Conservation (phyloP, 2,797 vertebrate species). For the Aeoliscus strigatus region DNA sequence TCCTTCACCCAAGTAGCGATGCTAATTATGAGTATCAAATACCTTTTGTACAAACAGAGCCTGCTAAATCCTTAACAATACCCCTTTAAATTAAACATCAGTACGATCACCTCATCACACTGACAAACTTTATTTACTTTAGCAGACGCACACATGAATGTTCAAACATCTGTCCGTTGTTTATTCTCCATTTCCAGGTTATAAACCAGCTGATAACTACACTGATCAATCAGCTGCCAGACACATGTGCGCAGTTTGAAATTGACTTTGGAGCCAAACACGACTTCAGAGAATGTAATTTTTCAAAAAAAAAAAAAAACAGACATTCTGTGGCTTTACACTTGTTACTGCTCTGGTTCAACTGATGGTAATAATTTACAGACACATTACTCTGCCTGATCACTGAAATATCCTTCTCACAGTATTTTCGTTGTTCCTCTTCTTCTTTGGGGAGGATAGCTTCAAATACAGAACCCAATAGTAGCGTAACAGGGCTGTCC, state of each 20-base stretch:
- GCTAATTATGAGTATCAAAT: no score
- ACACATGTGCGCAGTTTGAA: conserved; percentile 14
- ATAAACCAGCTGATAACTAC: background rate
- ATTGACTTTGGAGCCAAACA: conserved; percentile 3
- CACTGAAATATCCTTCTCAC: background rate
- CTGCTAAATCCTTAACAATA: no score
- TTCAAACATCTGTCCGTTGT: no score
- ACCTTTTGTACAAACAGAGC: no score
- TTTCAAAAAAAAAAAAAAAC: background rate
- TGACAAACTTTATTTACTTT: no score
- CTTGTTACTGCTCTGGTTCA: background rate
- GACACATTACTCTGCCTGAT: background rate
- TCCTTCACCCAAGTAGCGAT: no score
- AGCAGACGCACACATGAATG: no score
- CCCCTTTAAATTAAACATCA: no score
- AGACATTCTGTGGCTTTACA: background rate
- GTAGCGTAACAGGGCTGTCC: no score
- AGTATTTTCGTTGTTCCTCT: background rate
- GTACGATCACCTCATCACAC: no score
- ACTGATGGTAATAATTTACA: conserved; percentile 1
- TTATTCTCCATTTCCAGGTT: no score
- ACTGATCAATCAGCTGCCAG: background rate
- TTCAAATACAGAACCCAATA: no score
- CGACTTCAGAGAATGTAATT: conserved; percentile 1
- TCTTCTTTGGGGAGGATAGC: background rate